These are phyloP conservation scores for Pseudococcus jackbeardsleyi DNA, from an alignment of 2,888 invertebrate species.

Conservation along the genomic window DNA sequence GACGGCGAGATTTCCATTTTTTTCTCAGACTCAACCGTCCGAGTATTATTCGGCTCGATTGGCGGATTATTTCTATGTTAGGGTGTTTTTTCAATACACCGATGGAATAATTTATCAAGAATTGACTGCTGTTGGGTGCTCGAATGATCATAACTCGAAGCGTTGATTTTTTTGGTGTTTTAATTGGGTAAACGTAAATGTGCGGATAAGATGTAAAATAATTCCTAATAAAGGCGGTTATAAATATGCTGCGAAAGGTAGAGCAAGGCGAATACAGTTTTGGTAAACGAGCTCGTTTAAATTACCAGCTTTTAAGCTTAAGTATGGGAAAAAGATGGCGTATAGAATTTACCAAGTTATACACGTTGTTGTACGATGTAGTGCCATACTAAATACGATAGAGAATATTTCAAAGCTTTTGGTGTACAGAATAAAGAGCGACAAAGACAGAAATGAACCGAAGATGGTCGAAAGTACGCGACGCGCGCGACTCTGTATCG, in stretches of 20 bases:
- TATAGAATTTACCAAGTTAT: neutral
- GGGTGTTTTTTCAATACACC: neutral
- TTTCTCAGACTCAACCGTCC: neutral
- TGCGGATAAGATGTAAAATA: neutral
- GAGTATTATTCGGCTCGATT: neutral
- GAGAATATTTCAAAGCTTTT: slow-evolving; percentile 39
- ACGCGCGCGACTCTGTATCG: neutral
- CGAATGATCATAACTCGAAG: neutral
- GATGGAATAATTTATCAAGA: no score
- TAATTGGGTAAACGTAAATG: neutral
- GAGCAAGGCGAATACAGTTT: neutral
- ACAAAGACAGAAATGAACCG: neutral
- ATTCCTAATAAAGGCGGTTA: slow-evolving; percentile 13
- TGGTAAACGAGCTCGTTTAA: slow-evolving; percentile 41
- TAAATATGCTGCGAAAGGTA: slow-evolving; percentile 36
- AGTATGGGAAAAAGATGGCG: slow-evolving; percentile 30
- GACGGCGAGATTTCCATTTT: neutral
- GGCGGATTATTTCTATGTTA: neutral
- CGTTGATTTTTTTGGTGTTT: neutral
- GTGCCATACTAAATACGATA: slow-evolving; percentile 4
- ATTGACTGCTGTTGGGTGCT: neutral
- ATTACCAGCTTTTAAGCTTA: slow-evolving; percentile 25
- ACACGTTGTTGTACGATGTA: slow-evolving; percentile 4
- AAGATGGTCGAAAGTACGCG: neutral
- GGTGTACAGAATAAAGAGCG: neutral